A percentile compares a stretch with the other conserved stretches of the same genome.
Evolutionary conservation across 2,113 vertebrate genomes (phyloP).

Genomic region (chimpanzee (Pan troglodytes)): NHGRI_mPanTro3-v2.1_pri NC_072421.2:143807501-143808000

Average conservation of each 20-base stretch:
- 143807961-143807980: neutral
- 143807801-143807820: neutral
- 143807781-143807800: neutral
- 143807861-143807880: no score
- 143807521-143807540: neutral
- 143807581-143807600: neutral
- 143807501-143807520: neutral
- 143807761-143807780: neutral
- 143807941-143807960: neutral
- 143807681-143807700: neutral
- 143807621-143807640: neutral
- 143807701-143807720: neutral
- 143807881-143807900: neutral
- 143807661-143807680: neutral
- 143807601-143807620: neutral
- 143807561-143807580: neutral
- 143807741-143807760: neutral
- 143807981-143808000: neutral
- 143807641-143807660: neutral
- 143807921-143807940: neutral
- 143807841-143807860: neutral
- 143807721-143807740: neutral
- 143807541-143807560: neutral
- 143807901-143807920: rapidly evolving
- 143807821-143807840: neutral